Evolutionary conservation across 2,888 invertebrate species (phyloP), one percentile per base, ranked within the genome.

Genomic region (Acrocyrtus sp.): DNA sequence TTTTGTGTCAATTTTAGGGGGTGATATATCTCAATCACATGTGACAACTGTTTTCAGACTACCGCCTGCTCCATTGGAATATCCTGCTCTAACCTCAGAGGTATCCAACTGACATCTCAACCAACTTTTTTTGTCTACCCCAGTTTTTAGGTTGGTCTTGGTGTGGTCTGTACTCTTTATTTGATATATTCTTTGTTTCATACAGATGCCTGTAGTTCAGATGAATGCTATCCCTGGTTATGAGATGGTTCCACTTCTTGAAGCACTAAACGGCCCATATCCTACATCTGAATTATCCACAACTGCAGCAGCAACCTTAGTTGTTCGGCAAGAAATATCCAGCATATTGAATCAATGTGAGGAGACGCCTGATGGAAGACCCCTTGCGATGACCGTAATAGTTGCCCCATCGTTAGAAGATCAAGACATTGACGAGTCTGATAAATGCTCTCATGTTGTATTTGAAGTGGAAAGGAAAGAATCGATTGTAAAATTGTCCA

Each of bases 251-350:
- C 94, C 97, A 0, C 87, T 98, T 61, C 93, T 98, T 80, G 98
- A 98, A 86, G 98, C 98, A 3, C 87, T 98, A 62, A 98, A 98
- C 86, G 98, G 98, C 0, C 96, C 96, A 6, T 91, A 89, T 81
- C 86, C 87, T 58, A 66, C 69, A 4, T 78, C 79, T 0, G 78
- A 79, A 39, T 65, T 74, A 39, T 51, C 75, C 19, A 74, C 75
- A 0, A 62, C 76, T n/a, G 72, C 78, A 21, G 80, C 79, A 26
- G 75, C 78, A 2, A 66, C 74, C 8, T 39, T 70, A 21, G 63
- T 75, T 1, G 67, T 72, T 3, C 47, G 76, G 6, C 78, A 78
- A 41, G 79, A 79, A 67, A 79, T 80, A 8, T 80, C 78, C 10
- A 61, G 81, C 45, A 61, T 67, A 12, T 43, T 81, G 17, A 80